Base-by-base conservation (phyloP, 2,888 invertebrate genomes). In the Drosophila tanythrix region DNA sequence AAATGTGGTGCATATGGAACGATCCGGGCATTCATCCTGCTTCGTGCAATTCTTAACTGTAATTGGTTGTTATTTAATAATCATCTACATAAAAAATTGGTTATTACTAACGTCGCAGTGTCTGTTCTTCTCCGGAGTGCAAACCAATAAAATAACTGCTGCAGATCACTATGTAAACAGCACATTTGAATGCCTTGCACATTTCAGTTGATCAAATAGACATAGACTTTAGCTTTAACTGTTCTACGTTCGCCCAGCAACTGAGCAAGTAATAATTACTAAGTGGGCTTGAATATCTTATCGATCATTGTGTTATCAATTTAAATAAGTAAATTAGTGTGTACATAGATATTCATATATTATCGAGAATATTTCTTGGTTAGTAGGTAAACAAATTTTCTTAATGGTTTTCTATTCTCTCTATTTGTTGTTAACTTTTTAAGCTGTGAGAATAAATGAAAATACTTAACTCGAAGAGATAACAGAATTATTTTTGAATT, bases 1-100 rank as follows among this genome's bases (percentile, higher is more conserved):
- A 1, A 76, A 51, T 53, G 50, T 53, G 3, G 64, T 78, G 27
- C 83, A 83, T 48, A 75, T 55, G 0, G 83, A 71, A 38, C 73
- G 64, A 43, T 61, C 67, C 3, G 83, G 83, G 46, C 83, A 83
- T 31, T 64, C 57, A 3, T 33, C 33, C 13, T 38, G 33, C 6
- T 36, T 21, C 13, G 70, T 51, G 58, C 82, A 82, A 31, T 67
- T 65, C 21, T 61, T 60, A 35, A 70, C 82, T 82, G 40, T 53
- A 40, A 77, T 27, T 21, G 10, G 53, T 11, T 10, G 15, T 33
- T 13, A 21, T 50, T 63, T 48, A 43, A 35, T n/a, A 33, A 27
- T 33, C 4, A 5, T 31, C 43, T 25, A 13, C 7, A 27, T 15
- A 35, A 18, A 18, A 46, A 10, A 13, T 33, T 7, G 0, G 1